Evolutionary conservation across 2,113 vertebrate species (phyloP), one percentile per base, ranked within the genome.

Genomic region (rabbit (Oryctolagus cuniculus)): DNA sequence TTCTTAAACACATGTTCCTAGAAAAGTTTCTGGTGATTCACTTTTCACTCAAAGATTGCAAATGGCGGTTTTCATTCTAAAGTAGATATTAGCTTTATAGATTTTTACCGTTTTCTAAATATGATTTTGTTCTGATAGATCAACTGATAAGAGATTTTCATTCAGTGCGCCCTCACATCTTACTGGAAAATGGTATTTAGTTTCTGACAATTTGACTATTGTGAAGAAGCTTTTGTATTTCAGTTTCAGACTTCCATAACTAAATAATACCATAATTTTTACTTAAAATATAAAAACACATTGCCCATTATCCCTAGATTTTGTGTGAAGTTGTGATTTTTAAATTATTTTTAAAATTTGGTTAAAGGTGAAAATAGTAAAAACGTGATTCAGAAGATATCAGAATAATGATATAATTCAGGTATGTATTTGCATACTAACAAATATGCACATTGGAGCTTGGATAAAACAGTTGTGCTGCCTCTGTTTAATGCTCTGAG

Each of bases 201-300:
- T 87, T 86, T 86, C 63, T 70, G 22, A 34, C 34, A 69, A 25
- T 70, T 70, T 88, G 61, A 91, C 53, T 80, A 1, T 75, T 87
- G 53, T 94, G 81, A 49, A 78, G 74, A 84, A 89, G 5, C 87
- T n/a, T 63, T 87, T 87, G 31, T 72, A 25, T 95, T 97, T 90
- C 25, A 87, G 22, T 61, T 94, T 91, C 27, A 67, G 31, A 78
- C 87, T 91, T 88, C 51, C 3, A 13, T 61, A 82, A 38, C 29
- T 94, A 90, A 78, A 19, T 82, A 66, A 79, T 75, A 74, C 21
- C 74, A 87, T 84, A 58, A 86, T 88, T 96, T 96, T 96, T 89
- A 74, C 92, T 73, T 95, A n/a, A 87, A 58, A 21, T 94, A 96
- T 49, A 90, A 79, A 80, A 94, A 53, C 44, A 80, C 61, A 51